Percentiles rank a stretch among this genome's conserved stretches.
Evolutionary conservation across 1,140 invertebrate genomes (phyloP).

Genomic region (Hermatobates lingyangjiaoensis): DNA sequence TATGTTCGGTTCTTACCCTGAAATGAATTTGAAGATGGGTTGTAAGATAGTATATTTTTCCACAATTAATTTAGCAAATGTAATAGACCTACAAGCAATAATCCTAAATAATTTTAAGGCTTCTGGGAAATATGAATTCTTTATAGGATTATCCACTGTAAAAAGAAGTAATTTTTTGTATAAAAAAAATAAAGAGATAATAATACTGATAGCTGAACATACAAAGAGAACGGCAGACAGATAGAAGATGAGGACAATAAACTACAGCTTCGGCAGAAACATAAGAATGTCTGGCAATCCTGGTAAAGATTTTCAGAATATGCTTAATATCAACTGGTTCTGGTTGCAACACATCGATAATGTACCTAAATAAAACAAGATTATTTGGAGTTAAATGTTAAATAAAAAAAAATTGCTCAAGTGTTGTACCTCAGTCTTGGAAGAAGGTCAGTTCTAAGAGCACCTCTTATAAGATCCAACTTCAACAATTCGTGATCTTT

Average conservation of each 20-base stretch:
- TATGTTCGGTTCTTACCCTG: too few relatives aligned
- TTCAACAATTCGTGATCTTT: slow-evolving; percentile 70
- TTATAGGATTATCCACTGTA: slow-evolving; percentile 7
- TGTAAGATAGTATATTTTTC: slow-evolving; percentile 17
- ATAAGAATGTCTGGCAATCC: slow-evolving; percentile 43
- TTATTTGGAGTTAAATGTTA: neutral
- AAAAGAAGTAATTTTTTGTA: neutral
- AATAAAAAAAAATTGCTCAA: neutral
- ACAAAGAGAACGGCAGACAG: slow-evolving; percentile 10
- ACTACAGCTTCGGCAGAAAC: slow-evolving; percentile 36
- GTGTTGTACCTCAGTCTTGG: slow-evolving; percentile 35
- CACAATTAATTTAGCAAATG: slow-evolving; percentile 22
- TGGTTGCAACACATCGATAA: slow-evolving; percentile 40
- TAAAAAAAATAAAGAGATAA: neutral
- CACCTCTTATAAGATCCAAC: slow-evolving; percentile 48
- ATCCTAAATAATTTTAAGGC: slow-evolving; percentile 25
- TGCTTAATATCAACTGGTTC: slow-evolving; percentile 40
- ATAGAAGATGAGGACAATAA: slow-evolving; percentile 10
- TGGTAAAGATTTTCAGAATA: slow-evolving; percentile 46
- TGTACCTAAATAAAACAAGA: slow-evolving; percentile 33
- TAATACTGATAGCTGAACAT: slow-evolving; percentile 2
- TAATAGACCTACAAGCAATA: slow-evolving; percentile 22
- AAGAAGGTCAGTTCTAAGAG: slow-evolving; percentile 57
- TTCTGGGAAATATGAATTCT: slow-evolving; percentile 15
- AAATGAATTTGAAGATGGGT: slow-evolving; percentile 15